These are phyloP conservation scores for Micrasema longulum DNA, from an alignment of 1,140 invertebrate species.

Conservation along the genomic window DNA sequence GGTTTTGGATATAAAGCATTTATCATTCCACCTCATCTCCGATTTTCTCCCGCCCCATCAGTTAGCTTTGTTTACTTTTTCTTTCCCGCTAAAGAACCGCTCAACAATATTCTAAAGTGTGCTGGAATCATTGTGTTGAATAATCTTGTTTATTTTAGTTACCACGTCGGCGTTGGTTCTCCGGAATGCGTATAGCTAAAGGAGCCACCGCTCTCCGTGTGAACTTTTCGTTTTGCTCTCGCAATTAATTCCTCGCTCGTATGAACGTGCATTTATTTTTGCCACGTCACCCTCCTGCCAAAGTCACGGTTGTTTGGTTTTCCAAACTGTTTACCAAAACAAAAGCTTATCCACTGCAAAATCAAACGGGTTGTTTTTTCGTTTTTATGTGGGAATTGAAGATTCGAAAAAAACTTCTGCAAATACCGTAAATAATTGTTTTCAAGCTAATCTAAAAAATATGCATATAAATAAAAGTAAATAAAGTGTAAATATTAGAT, in stretches of 20 bases:
- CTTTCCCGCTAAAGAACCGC: conserved; percentile 12
- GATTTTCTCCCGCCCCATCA: background rate
- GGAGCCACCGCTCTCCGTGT: conserved; percentile 2
- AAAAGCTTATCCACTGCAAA: no score
- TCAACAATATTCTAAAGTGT: background rate
- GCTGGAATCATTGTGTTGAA: conserved; percentile 11
- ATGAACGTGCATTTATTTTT: conserved; percentile 11
- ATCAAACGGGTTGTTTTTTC: no score
- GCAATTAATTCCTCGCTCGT: conserved; percentile 16
- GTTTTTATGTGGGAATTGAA: no score
- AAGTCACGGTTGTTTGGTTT: conserved; percentile 12
- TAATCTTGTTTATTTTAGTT: conserved; percentile 14
- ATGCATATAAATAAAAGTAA: no score
- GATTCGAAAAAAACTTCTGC: no score
- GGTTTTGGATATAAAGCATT: no score
- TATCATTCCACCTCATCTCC: no score
- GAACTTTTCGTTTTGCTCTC: conserved; percentile 3
- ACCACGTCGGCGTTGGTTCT: background rate
- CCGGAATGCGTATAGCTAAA: background rate
- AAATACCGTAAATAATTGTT: no score
- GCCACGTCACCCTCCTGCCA: background rate
- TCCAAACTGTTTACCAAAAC: no score
- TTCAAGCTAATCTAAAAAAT: no score
- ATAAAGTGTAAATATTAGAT: no score
- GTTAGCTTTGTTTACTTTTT: background rate